These are phyloP conservation scores for Mola mola DNA, from an alignment of 2,113 vertebrate genomes.

Conservation along the genomic window DNA sequence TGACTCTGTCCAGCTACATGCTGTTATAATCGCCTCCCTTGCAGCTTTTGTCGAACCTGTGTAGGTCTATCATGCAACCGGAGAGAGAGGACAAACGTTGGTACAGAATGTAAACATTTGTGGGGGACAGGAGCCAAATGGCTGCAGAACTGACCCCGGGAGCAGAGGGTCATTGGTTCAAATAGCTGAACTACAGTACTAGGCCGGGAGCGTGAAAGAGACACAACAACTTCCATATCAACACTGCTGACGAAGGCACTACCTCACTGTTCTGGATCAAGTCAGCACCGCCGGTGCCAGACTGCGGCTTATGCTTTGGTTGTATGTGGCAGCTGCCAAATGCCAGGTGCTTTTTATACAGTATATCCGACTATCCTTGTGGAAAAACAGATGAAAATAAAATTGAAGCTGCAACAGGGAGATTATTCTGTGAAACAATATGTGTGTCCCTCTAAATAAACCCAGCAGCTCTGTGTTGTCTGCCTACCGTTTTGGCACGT, in stretches of 20 bases:
- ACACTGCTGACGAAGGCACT: neutral
- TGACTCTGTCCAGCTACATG: neutral
- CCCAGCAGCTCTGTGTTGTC: too few species aligned
- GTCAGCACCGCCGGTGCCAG: neutral
- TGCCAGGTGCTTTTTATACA: neutral
- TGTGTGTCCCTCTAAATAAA: neutral
- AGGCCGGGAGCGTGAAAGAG: neutral
- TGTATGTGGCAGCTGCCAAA: slow-evolving; percentile 1
- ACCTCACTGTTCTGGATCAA: neutral
- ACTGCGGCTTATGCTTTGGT: neutral
- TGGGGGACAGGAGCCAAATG: slow-evolving; percentile 58
- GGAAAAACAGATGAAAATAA: neutral
- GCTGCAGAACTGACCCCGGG: slow-evolving; percentile 46
- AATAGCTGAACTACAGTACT: slow-evolving; percentile 47
- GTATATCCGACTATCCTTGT: neutral
- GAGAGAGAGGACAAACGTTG: slow-evolving; percentile 9
- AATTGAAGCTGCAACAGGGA: neutral
- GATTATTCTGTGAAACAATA: neutral
- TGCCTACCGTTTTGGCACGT: too few species aligned
- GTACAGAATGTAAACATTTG: slow-evolving; percentile 42
- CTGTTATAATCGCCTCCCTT: slow-evolving; percentile 3
- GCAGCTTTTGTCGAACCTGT: neutral
- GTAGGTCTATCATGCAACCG: neutral
- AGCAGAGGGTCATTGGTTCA: slow-evolving; percentile 55
- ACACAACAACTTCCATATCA: slow-evolving; percentile 18